These are phyloP conservation scores for Dryomyza anilis DNA, from an alignment of 2,888 invertebrate species.

Conservation along the genomic window DNA sequence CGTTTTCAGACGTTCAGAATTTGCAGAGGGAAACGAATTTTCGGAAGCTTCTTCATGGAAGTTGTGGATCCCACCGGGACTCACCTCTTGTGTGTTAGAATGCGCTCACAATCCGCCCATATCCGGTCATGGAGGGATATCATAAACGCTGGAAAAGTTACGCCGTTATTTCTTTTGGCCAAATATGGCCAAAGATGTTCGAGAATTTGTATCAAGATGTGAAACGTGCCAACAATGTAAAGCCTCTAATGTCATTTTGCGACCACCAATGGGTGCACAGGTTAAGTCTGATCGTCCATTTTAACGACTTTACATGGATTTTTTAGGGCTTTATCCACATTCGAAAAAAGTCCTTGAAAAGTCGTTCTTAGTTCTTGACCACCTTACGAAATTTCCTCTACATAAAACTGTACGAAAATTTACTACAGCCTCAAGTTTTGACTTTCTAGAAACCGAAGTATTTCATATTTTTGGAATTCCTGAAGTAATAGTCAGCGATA, in stretches of 20 bases:
- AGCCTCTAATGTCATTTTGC: conserved; percentile 9
- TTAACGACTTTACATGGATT: conserved; percentile 27
- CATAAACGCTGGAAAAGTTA: conserved; percentile 20
- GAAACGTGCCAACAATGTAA: conserved; percentile 13
- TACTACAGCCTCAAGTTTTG: neutral
- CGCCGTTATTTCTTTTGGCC: conserved; percentile 29
- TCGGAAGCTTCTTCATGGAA: conserved; percentile 28
- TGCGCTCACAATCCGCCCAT: conserved; percentile 10
- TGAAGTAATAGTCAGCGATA: too few relatives aligned
- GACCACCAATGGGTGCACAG: conserved; percentile 29
- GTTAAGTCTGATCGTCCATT: conserved; percentile 24
- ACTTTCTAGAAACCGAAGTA: conserved; percentile 4
- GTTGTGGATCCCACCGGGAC: conserved; percentile 29
- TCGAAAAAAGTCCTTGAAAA: conserved; percentile 13
- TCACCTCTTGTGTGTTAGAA: too few relatives aligned
- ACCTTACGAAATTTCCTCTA: conserved; percentile 28
- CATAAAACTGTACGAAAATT: conserved; percentile 19
- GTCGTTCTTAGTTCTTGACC: conserved; percentile 30
- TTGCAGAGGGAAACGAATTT: neutral
- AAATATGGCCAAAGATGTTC: conserved; percentile 25
- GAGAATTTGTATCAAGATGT: conserved; percentile 22
- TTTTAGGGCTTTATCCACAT: conserved; percentile 28
- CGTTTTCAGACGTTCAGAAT: conserved; percentile 21
- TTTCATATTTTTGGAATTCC: too few relatives aligned
- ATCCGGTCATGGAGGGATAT: conserved; percentile 20